Conservation (phyloP, 2,797 vertebrate species). For the Clarias fuscus region DNA sequence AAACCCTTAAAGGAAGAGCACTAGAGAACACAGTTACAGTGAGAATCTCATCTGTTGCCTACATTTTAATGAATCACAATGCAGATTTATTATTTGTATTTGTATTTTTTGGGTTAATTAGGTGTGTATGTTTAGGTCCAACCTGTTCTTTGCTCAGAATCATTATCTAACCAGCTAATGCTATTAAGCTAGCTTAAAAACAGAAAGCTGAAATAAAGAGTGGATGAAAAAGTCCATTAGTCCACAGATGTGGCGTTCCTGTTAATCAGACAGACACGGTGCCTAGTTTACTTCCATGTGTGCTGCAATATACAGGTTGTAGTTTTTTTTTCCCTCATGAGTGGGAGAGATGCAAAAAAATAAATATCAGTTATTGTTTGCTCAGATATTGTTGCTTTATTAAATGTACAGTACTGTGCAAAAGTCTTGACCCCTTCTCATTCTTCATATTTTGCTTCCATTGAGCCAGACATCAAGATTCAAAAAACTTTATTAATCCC, state of each 20-base stretch:
- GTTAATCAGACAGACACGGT: neutral
- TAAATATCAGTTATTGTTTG: neutral
- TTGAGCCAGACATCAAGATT: no score
- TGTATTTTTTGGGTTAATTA: neutral
- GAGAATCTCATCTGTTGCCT: neutral
- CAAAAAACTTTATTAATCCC: no score
- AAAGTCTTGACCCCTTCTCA: no score
- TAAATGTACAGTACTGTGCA: neutral
- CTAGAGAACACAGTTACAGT: neutral
- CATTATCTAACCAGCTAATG: neutral
- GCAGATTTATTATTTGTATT: neutral
- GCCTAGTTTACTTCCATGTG: neutral
- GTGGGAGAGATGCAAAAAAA: neutral
- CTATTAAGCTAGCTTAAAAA: neutral
- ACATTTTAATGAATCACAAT: neutral
- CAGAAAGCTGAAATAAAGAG: neutral
- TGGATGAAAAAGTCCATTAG: conserved; percentile 1
- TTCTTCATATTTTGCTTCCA: no score
- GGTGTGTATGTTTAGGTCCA: neutral
- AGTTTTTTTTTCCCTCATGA: neutral
- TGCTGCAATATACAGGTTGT: neutral
- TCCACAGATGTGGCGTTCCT: neutral
- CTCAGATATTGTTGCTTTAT: neutral
- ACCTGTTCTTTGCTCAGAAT: neutral
- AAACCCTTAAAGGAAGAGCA: neutral